These are phyloP conservation scores for Parapsyche elsis DNA, from an alignment of 1,140 invertebrate species.

Conservation along the genomic window DNA sequence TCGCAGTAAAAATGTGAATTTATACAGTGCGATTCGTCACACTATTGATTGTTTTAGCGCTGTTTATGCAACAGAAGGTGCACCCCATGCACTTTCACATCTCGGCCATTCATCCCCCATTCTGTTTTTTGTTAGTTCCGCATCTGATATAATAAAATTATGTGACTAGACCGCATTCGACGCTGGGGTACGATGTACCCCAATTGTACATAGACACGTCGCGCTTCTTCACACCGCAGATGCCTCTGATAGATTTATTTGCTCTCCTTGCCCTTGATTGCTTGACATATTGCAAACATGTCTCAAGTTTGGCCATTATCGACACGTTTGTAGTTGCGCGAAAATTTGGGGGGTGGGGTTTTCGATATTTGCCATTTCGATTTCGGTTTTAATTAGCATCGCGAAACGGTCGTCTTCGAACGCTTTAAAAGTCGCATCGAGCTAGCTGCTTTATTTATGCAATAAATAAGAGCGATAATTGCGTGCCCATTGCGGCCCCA, in stretches of 20 bases:
- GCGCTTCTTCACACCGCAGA: constrained; percentile 31
- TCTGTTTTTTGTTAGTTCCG: constrained; percentile 47
- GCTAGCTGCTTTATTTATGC: too few relatives aligned
- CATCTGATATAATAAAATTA: constrained; percentile 41
- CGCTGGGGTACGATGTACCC: neutral
- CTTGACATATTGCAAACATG: constrained; percentile 24
- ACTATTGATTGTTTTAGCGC: neutral
- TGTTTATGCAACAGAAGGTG: constrained; percentile 22
- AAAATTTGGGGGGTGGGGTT: too few relatives aligned
- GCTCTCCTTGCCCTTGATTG: neutral
- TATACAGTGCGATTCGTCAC: neutral
- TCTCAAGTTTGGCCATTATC: neutral
- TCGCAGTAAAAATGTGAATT: neutral
- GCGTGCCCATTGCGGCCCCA: constrained; percentile 21
- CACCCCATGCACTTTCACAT: constrained; percentile 2
- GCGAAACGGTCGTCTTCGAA: neutral
- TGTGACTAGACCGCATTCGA: constrained; percentile 34
- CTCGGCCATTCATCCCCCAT: constrained; percentile 25
- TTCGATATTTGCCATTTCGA: too few relatives aligned
- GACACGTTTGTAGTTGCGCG: too few relatives aligned
- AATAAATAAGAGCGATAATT: constrained; percentile 36
- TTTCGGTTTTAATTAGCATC: too few relatives aligned
- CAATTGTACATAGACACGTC: too few relatives aligned
- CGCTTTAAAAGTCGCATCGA: neutral
- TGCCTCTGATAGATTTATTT: constrained; percentile 35